phyloP scores from a whole-genome alignment of 2,113 vertebrate species.

The Gadus chalcogrammus region DNA sequence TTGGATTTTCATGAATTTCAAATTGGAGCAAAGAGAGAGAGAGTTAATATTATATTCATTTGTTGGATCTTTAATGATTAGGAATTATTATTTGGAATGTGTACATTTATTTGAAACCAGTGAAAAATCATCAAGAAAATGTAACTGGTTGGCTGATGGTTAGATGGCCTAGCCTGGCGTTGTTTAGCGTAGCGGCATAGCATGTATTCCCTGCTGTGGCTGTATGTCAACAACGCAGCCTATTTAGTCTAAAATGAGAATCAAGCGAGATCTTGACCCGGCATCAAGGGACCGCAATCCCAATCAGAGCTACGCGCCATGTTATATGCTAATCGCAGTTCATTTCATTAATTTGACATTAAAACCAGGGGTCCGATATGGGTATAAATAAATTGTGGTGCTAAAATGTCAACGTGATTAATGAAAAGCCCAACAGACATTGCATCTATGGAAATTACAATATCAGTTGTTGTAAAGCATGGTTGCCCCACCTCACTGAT shows the following conservation, averaged over 20 bases:
- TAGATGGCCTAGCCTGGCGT: not conserved
- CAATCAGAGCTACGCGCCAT: conserved; percentile 37
- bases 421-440: conserved; percentile 65
- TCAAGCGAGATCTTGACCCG: conserved; percentile 46
- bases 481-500: conserved; percentile 49
- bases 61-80: too few species aligned
- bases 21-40: too few species aligned
- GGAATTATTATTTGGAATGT: too few species aligned
- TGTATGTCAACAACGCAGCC: conserved; percentile 20
- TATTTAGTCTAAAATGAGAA: conserved; percentile 42
- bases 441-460: conserved; percentile 74
- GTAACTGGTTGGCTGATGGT: too few species aligned
- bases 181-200: not conserved
- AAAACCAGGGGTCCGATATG: conserved; percentile 41
- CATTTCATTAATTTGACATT: conserved; percentile 66
- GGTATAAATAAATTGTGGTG: conserved; percentile 10
- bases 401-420: conserved; percentile 73
- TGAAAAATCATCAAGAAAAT: too few species aligned
- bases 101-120: too few species aligned
- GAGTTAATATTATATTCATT: too few species aligned
- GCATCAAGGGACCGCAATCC: conserved; percentile 37
- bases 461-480: conserved; percentile 68
- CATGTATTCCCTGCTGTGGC: not conserved
- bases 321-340: conserved; percentile 59
- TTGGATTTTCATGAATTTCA: too few species aligned